Conservation (phyloP, 1,140 invertebrate genomes). For the Halesus radiatus region DNA sequence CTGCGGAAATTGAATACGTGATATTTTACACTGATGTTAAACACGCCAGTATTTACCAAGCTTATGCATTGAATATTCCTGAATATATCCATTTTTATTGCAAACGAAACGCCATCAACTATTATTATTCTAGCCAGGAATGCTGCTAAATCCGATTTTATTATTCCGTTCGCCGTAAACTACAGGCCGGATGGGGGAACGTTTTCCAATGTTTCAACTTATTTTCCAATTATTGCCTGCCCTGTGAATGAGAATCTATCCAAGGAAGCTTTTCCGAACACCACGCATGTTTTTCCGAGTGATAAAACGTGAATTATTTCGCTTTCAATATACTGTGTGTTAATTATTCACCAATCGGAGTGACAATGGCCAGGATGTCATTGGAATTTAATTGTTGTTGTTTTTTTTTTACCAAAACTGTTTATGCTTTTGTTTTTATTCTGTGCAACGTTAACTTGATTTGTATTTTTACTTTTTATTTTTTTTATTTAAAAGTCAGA, state of each 20-base stretch:
- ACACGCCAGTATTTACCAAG: neutral
- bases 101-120: slow-evolving; percentile 4
- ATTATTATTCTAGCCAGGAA: slow-evolving; percentile 15
- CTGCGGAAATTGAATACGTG: too few relatives aligned
- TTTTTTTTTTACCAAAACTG: too few relatives aligned
- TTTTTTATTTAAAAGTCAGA: too few relatives aligned
- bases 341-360: slow-evolving; percentile 11
- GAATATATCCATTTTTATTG: slow-evolving; percentile 16
- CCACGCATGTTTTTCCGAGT: neutral
- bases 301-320: neutral
- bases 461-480: too few relatives aligned
- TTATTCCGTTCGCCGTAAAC: slow-evolving; percentile 11
- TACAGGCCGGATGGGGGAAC: neutral
- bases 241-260: neutral
- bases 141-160: slow-evolving; percentile 25
- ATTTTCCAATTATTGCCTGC: slow-evolving; percentile 32
- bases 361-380: too few relatives aligned
- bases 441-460: too few relatives aligned
- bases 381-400: too few relatives aligned
- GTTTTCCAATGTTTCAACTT: slow-evolving; percentile 30
- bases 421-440: too few relatives aligned
- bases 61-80: slow-evolving; percentile 1
- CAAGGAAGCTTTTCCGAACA: neutral
- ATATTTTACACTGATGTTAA: too few relatives aligned
- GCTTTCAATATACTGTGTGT: slow-evolving; percentile 3